phyloP scores from a whole-genome alignment of 2,888 invertebrate species.

The Tyria jacobaeae region DNA sequence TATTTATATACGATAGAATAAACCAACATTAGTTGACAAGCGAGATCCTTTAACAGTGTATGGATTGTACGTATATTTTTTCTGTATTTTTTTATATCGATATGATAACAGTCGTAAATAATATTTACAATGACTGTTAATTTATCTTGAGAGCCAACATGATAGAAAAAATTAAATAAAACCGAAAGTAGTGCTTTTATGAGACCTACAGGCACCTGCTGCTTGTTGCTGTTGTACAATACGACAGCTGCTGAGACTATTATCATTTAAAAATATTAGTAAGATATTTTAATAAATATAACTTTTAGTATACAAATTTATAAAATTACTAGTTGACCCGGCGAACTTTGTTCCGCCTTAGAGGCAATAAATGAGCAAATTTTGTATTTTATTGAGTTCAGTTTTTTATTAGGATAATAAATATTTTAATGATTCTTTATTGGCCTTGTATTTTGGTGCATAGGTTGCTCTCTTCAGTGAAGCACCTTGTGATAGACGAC shows the following conservation, averaged over 20 bases:
- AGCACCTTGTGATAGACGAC: too few species aligned
- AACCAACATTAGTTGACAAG: conserved; percentile 41
- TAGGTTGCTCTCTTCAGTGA: too few species aligned
- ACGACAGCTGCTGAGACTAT: conserved; percentile 41
- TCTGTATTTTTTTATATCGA: conserved; percentile 17
- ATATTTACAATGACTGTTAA: conserved; percentile 39
- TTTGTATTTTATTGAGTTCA: too few species aligned
- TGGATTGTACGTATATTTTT: not conserved
- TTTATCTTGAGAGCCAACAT: conserved; percentile 44
- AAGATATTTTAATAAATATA: not conserved
- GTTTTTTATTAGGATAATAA: too few species aligned
- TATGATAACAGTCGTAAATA: conserved; percentile 29
- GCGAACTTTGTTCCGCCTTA: not conserved
- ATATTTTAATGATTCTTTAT: too few species aligned
- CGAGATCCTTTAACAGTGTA: conserved; percentile 24
- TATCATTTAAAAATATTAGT: conserved; percentile 1
- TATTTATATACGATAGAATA: conserved; percentile 24
- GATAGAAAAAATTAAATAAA: conserved; percentile 50
- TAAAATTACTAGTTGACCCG: not conserved
- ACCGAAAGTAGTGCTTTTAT: conserved; percentile 49
- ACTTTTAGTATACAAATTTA: not conserved
- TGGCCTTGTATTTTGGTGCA: too few species aligned
- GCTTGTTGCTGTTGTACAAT: conserved; percentile 29
- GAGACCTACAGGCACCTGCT: conserved; percentile 51
- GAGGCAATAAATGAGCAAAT: not conserved